Base-by-base conservation (phyloP, 2,113 vertebrate species). In the Pangasianodon gigas region DNA sequence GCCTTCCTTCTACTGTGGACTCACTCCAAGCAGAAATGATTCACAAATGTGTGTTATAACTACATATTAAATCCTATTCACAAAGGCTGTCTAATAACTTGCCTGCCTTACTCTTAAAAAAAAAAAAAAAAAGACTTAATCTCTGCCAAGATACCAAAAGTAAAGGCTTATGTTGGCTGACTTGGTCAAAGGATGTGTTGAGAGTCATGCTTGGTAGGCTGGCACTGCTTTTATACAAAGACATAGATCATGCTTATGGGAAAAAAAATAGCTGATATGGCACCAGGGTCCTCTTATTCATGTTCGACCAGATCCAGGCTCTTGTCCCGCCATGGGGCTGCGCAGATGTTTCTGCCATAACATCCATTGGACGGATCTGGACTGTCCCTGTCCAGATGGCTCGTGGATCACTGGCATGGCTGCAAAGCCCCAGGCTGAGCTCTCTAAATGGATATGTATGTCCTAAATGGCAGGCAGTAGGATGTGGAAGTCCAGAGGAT, bases 361-460 rank as follows among this genome's bases (percentile, higher is more conserved):
- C 94, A 94, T 93, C 92, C 92, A 93, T 93, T 89, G 65, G 82
- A 90, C 91, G 62, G 44, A 91, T 88, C 93, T 93, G 93, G 90
- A 90, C 89, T 86, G 62, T 85, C 65, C 90, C 89, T 90, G 90
- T 93, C 92, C 95, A 95, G 95, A 95, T 94, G 95, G 91, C 93
- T 94, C 88, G 51, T 41, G 74, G 89, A 82, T 89, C 62, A 67
- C 19, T 89, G 94, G 93, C 94, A 94, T 90, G 85, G 85, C 60
- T 90, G 91, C 37, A 87, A 93, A 94, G 52, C 87, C 91, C 88
- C 91, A 91, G 92, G 93, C 93, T 94, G 91, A 90, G 65, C 90
- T 92, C 93, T 89, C 91, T 69, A 91, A 91, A 94, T 48, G 88
- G 93, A 92, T 91, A 56, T 87, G 62, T 41, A 52, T 71, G 79